Evolutionary conservation across 2,113 vertebrate genomes (phyloP), one percentile per base, ranked within the genome.

Genomic region (Eulemur macaco): DNA sequence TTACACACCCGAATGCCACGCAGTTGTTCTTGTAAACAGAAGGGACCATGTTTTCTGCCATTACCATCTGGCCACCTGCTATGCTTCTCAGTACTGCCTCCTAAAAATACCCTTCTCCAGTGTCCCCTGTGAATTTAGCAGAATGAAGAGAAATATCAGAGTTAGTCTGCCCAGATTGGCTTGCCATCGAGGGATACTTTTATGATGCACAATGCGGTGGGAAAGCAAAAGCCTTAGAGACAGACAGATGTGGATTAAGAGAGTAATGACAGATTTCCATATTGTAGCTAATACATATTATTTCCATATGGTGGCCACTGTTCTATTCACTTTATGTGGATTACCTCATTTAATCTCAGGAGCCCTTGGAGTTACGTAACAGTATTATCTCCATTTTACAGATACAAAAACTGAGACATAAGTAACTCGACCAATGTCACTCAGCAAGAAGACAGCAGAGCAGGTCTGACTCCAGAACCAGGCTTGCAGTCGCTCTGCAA

Each of bases 51-150:
- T 82, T 96, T 97, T 52, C 66, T 84, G 25, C 81, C 87, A 68
- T 68, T 76, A 54, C 91, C 92, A 96, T 95, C 96, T 91, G 95
- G 77, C 82, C 63, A 71, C 92, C 86, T 96, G 92, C 95, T 96
- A 4, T 52, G 87, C 52, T 94, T 94, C 94, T 97, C 71, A 93
- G 94, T 42, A 85, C 85, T 50, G 7, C 69, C 73, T 97, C 94
- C 95, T 97, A 94, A 96, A 96, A 91, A 90, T 69, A 66, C n/a
- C 20, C 66, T 69, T 94, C 63, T 91, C 68, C 91, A 86, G 37
- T 42, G 94, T 90, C 80, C 87, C 73, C 73, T 78, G 85, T 77
- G 95, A 90, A 91, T 87, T 84, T 60, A 92, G 63, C 85, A 94
- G 78, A 89, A 91, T 50, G 27, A 66, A 95, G 77, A 95, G 58